A percentile compares a stretch with the other conserved stretches of the same genome.
These are phyloP conservation scores for Torymus aiolomorphi DNA, from an alignment of 2,888 invertebrate genomes.

Conservation along the genomic window DNA sequence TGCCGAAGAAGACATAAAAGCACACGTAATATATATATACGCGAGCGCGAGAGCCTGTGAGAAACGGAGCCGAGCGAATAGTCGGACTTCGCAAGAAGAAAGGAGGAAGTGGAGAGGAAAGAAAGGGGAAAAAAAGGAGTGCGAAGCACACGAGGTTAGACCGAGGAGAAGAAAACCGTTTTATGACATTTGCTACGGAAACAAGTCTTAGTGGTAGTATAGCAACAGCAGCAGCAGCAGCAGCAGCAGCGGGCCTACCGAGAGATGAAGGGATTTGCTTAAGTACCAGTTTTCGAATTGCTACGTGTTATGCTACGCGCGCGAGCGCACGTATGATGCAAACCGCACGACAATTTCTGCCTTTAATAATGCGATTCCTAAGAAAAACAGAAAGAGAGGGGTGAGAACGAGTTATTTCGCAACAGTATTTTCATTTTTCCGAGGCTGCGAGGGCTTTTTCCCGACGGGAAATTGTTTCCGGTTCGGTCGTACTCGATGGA, in stretches of 20 bases:
- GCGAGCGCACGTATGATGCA: conserved; percentile 10
- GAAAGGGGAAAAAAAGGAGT: neutral
- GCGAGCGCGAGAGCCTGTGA: too few relatives aligned
- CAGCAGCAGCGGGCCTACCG: neutral
- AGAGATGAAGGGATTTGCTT: conserved; percentile 21
- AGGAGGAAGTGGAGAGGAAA: neutral
- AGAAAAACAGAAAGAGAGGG: too few relatives aligned
- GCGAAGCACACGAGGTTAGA: too few relatives aligned
- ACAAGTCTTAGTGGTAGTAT: conserved; percentile 17
- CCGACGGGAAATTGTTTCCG: too few relatives aligned
- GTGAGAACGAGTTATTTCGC: conserved; percentile 3
- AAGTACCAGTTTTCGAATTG: conserved; percentile 34
- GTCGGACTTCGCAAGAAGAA: neutral
- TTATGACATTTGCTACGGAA: conserved; percentile 38
- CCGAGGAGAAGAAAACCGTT: conserved; percentile 22
- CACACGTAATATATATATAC: neutral
- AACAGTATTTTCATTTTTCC: neutral
- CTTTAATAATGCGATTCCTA: conserved; percentile 28
- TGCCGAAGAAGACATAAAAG: neutral
- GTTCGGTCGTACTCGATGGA: too few relatives aligned
- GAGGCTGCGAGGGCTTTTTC: too few relatives aligned
- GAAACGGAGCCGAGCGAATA: neutral
- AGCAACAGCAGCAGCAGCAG: too few relatives aligned
- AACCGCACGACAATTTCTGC: conserved; percentile 19
- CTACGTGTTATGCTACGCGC: neutral